Evolutionary conservation across 1,140 invertebrate genomes (phyloP), one percentile per base, ranked within the genome.

Genomic region (Ostrea edulis): DNA sequence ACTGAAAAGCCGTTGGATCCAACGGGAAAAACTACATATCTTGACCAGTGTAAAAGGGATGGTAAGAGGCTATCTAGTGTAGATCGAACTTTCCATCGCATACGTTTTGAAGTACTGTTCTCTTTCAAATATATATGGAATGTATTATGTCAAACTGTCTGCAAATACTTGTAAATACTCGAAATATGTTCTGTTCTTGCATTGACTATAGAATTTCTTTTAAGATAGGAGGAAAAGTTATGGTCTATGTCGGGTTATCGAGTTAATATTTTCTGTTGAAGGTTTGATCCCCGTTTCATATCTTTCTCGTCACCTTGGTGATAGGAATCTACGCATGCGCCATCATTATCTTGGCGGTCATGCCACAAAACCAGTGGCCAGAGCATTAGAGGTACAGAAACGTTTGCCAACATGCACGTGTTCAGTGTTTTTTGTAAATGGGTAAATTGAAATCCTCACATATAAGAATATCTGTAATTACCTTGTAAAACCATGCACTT

Each of bases 301-400:
- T 58, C 68, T 94, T 71, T 44, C 89, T 11, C 88, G 91, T 77
- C 91, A 94, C 82, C 88, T 94, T 83, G 93, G 93, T n/a, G 91
- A 92, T 55, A 90, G 92, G 35, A 91, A 91, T 85, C 85, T 94
- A 65, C 86, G 91, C 25, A 94, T 94, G 93, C 58, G 93, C 35
- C 93, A 94, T 86, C 93, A 92, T 85, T 94, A 94, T 81, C 87
- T 94, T 0, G 93, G 93, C 9, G 93, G 92, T n/a, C 86, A 84
- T 68, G 92, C 90, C 71, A 92, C 92, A 9, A 92, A 92, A 82
- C 92, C 93, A 12, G 86, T 94, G 12, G 93, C 93, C 29, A 89
- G 87, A 22, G 93, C 93, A 17, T 88, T 94, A 20, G 87, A 92
- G 90, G 93, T 94, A 91, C 17, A 58, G n/a, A n/a, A n/a, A n/a